Base-by-base conservation (phyloP, 2,888 invertebrate genomes). In the Vannuccia rotundouncinata region DNA sequence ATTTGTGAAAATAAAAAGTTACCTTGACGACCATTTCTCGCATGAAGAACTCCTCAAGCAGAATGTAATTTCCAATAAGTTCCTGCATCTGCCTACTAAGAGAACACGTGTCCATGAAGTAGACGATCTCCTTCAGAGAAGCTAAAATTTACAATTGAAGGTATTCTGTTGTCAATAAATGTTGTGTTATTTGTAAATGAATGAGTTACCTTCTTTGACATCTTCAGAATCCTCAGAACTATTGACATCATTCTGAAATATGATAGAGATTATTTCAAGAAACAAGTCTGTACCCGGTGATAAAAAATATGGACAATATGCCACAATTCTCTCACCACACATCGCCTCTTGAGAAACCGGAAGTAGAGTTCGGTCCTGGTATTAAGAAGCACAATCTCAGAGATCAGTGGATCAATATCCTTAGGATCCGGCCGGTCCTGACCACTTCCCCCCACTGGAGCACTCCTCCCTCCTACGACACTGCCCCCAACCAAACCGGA, bases 21-120 rank as follows among this genome's bases (percentile, higher is more conserved):
- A 96, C 98, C 89, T 97, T 98, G 75, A 92, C 91, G 0, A 97
- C 93, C 85, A 95, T 96, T 88, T 97, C 95, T 83, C 94, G 93
- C 91, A 98, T 92, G 87, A 95, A 98, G 88, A 93, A 97, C 86
- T 95, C 93, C 88, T 99, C 99, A 84, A 98, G 90, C 27, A 93
- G 91, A 79, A 98, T 91, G 89, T 99, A 99, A 82, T 92, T 92
- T 59, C 94, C 93, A 0, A 98, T 90, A 31, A 91, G 83, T 81
- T 91, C 90, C 85, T 90, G 89, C 85, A 90, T 86, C 73, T 85
- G 78, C 13, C 86, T 84, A 82, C 86, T 88, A 59, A 90, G 83
- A 82, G 88, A 88, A 82, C 93, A 93, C 81, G 92, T 91, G 31
- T 91, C 90, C 27, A 95, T 90, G 79, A 93, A 89, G 77, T 90